Evolutionary conservation across 1,140 invertebrate genomes (phyloP), one percentile per base, ranked within the genome.

Genomic region (Parapsyche elsis): DNA sequence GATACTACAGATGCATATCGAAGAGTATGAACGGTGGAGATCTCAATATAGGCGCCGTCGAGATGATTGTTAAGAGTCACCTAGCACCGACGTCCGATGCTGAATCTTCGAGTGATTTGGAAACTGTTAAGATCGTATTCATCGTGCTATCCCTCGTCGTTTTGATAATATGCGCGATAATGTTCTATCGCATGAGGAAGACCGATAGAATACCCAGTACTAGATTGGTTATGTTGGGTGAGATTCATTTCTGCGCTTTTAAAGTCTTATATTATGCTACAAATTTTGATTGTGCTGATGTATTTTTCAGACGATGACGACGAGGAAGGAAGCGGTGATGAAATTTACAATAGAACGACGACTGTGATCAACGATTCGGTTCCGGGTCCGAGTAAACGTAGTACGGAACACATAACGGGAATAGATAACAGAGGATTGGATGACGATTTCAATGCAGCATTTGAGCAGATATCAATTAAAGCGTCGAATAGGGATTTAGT

Each of bases 1-100:
- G 92, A 0, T 89, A 90, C 80, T 93, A 93, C 83, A 91, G 90
- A 83, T 93, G 92, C 81, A 81, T 92, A 49, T 92, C 92, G n/a
- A 91, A 88, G 84, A 90, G 90, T 67, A 84, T 93, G 75, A 84
- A 87, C 57, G 88, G 86, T 70, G 87, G 88, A 76, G 86, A 88
- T 46, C 87, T 92, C 23, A 89, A 90, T 81, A 87, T 91, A 26
- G 88, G 90, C 46, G 86, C 90, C 38, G 89, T 93, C 19, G 89
- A 92, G 85, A 88, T 93, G 85, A 87, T 92, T 77, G 92, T 93
- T 9, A 88, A 86, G 81, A 87, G 85, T 76, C 86, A 90, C 71
- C 87, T 86, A 85, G 86, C 88, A 73, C 84, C n/a, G 16, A 26
- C 80, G 88, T 85, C 79, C 0, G 44, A 57, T 16, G 79, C 59